phyloP scores from a whole-genome alignment of 2,113 vertebrate species.

The Mobula hypostoma region DNA sequence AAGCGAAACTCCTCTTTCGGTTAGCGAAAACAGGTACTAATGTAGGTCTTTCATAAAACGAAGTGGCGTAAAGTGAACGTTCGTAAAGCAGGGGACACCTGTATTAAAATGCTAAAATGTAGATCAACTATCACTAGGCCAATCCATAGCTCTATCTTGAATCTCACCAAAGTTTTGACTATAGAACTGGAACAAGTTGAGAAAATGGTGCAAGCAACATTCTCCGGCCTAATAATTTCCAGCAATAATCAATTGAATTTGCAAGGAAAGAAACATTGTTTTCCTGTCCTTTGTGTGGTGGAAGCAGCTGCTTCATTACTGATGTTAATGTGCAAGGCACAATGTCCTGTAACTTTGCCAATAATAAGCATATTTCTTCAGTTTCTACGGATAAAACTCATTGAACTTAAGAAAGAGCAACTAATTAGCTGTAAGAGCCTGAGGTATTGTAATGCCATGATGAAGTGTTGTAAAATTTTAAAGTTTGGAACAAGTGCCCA shows the following conservation, averaged over 20 bases:
- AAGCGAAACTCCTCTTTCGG: no score
- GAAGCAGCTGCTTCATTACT: constrained; percentile 5
- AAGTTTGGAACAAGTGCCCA: neutral
- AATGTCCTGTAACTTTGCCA: neutral
- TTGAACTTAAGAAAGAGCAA: neutral
- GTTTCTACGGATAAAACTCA: neutral
- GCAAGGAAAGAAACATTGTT: neutral
- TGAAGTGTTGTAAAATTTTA: neutral
- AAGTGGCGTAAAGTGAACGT: no score
- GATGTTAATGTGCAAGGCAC: neutral
- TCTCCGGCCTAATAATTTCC: neutral
- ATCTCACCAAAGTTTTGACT: no score
- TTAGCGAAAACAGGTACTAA: no score
- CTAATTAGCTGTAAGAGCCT: neutral
- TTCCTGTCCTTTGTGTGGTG: no score
- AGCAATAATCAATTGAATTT: neutral
- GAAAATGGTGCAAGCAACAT: no score
- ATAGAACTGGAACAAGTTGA: no score
- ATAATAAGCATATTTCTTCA: neutral
- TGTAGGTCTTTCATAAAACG: no score
- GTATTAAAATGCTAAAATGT: neutral
- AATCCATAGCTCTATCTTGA: neutral
- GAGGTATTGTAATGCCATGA: neutral
- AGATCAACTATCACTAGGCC: neutral
- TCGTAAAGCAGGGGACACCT: no score